phyloP scores from a whole-genome alignment of 2,113 vertebrate species.

The Sus scrofa region DNA sequence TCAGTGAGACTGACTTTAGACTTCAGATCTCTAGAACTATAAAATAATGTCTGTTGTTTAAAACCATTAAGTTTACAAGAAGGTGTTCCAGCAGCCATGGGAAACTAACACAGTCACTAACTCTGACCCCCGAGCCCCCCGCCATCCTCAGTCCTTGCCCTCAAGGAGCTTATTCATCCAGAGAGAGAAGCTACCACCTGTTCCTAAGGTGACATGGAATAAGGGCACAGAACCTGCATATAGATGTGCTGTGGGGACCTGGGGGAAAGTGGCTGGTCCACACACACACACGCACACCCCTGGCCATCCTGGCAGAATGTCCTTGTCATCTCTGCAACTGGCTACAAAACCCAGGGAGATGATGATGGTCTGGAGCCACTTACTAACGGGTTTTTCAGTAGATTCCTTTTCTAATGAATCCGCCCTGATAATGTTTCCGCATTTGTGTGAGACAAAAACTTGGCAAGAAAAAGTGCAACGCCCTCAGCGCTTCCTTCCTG shows the following conservation, averaged over 20 bases:
- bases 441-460: constrained; percentile 50
- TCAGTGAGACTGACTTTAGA: neutral
- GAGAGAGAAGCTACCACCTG: neutral
- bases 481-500: constrained; percentile 68
- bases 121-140: neutral
- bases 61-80: neutral
- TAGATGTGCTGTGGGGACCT: too few species aligned
- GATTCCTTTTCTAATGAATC: constrained; percentile 15
- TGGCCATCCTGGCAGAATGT: neutral
- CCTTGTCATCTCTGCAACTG: neutral
- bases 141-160: neutral
- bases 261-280: neutral
- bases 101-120: neutral
- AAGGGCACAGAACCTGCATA: neutral
- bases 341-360: neutral
- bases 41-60: neutral
- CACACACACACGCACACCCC: neutral
- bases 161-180: neutral
- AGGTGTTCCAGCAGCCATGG: neutral
- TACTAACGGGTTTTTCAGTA: neutral
- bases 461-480: constrained; percentile 51
- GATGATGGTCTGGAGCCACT: neutral
- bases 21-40: neutral
- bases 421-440: constrained; percentile 50
- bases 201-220: neutral